A percentile compares a stretch with the other conserved stretches of the same genome.
These are phyloP conservation scores for Leptestheria dahalacensis DNA, from an alignment of 1,140 invertebrate species.

Conservation along the genomic window DNA sequence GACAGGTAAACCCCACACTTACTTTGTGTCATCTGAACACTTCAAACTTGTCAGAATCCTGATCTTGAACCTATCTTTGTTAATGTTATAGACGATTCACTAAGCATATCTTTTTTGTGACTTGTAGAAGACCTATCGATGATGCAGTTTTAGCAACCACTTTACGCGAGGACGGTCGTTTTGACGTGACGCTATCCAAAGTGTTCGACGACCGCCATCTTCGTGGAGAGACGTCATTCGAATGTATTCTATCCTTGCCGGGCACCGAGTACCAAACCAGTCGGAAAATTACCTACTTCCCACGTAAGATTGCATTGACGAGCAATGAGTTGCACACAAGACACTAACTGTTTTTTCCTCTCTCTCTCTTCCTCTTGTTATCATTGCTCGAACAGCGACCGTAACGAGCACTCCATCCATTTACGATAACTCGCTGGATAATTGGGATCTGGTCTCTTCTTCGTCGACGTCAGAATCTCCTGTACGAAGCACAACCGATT, in stretches of 20 bases:
- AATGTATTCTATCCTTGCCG: constrained; percentile 4
- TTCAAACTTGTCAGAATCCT: no score
- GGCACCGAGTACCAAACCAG: constrained; percentile 1
- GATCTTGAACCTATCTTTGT: no score
- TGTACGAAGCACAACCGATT: neutral
- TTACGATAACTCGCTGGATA: neutral
- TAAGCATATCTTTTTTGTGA: no score
- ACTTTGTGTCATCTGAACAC: no score
- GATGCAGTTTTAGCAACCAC: constrained; percentile 1
- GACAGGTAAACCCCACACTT: neutral
- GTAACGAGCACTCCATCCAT: neutral
- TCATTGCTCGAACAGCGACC: no score
- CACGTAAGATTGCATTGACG: constrained; percentile 1
- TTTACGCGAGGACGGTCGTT: neutral
- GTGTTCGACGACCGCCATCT: constrained; percentile 1
- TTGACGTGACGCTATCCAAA: constrained; percentile 6
- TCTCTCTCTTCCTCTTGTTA: no score
- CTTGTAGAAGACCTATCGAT: neutral
- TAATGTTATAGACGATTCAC: no score
- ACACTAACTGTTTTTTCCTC: no score
- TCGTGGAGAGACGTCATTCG: constrained; percentile 4
- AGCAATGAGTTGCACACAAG: no score
- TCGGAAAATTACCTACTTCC: constrained; percentile 1
- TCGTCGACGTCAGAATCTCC: neutral
- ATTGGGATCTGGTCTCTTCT: neutral